These are phyloP conservation scores for Rallus crepitans DNA, from an alignment of 2,797 vertebrate species.

Conservation along the genomic window DNA sequence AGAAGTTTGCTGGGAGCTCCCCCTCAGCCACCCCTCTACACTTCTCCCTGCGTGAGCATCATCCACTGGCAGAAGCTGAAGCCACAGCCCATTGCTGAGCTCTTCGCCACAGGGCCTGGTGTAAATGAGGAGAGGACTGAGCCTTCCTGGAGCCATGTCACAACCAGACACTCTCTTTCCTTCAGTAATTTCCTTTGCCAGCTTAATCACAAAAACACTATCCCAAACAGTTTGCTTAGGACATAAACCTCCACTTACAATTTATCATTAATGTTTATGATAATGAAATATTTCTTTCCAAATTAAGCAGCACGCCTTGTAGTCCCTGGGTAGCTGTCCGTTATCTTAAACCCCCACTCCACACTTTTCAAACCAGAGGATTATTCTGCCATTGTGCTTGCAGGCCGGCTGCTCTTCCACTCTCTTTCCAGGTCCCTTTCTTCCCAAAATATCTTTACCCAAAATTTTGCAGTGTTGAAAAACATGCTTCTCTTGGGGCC, in stretches of 20 bases:
- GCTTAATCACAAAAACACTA: conserved; percentile 36
- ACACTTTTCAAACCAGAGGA: not conserved
- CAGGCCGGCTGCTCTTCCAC: not conserved
- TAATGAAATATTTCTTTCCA: conserved; percentile 57
- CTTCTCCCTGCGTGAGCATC: not conserved
- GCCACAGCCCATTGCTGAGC: not conserved
- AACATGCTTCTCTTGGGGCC: not conserved
- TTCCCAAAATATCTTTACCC: not conserved
- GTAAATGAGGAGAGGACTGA: not conserved
- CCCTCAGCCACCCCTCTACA: not conserved
- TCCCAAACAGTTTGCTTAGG: conserved; percentile 35
- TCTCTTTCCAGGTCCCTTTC: not conserved
- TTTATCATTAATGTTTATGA: conserved; percentile 33
- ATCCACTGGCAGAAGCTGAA: not conserved
- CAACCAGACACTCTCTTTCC: not conserved
- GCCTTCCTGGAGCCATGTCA: not conserved
- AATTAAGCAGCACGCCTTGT: conserved; percentile 36
- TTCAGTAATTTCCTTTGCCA: conserved; percentile 35
- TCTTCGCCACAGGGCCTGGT: not conserved
- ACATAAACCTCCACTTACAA: not conserved
- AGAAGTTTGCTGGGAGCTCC: not conserved
- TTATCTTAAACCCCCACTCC: not conserved
- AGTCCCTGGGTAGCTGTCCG: not conserved
- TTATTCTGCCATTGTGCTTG: not conserved
- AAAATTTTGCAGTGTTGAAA: not conserved